phyloP scores from a whole-genome alignment of 2,888 invertebrate species.

The Lamproptera curius region DNA sequence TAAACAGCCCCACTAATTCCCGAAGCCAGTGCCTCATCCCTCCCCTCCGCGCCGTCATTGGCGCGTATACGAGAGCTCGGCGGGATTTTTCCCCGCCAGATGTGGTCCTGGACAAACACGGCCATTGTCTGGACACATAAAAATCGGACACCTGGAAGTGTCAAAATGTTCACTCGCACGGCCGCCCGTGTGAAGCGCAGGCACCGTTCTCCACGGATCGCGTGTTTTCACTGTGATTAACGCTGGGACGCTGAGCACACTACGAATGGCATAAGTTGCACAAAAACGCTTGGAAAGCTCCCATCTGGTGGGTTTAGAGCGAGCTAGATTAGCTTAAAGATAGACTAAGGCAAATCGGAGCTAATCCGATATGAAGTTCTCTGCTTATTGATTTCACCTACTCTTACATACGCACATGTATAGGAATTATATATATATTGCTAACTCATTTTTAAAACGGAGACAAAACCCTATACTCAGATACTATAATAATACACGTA shows the following conservation, averaged over 20 bases:
- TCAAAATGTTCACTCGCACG: conserved; percentile 75
- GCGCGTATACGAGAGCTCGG: conserved; percentile 70
- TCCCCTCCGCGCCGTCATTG: conserved; percentile 54
- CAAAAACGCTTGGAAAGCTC: not conserved
- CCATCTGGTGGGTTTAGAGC: too few relatives aligned
- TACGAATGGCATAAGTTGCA: conserved; percentile 20
- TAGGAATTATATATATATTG: too few relatives aligned
- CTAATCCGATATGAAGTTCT: too few relatives aligned
- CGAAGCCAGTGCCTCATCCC: conserved; percentile 32
- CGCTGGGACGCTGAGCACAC: conserved; percentile 27
- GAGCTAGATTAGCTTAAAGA: too few relatives aligned
- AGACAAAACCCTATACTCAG: too few relatives aligned
- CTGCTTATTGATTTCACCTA: too few relatives aligned
- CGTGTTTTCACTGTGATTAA: conserved; percentile 34
- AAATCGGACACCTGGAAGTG: conserved; percentile 76
- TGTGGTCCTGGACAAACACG: conserved; percentile 65
- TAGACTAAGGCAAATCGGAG: too few relatives aligned
- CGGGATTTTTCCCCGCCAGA: conserved; percentile 69
- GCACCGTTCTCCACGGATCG: conserved; percentile 23
- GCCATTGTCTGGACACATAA: conserved; percentile 61
- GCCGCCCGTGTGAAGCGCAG: conserved; percentile 64
- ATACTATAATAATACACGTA: too few relatives aligned
- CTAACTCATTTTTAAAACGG: too few relatives aligned
- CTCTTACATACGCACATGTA: too few relatives aligned
- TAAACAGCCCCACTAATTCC: conserved; percentile 51